These are phyloP conservation scores for Eugnorisma glareosa DNA, from an alignment of 2,888 invertebrate genomes.

Conservation along the genomic window DNA sequence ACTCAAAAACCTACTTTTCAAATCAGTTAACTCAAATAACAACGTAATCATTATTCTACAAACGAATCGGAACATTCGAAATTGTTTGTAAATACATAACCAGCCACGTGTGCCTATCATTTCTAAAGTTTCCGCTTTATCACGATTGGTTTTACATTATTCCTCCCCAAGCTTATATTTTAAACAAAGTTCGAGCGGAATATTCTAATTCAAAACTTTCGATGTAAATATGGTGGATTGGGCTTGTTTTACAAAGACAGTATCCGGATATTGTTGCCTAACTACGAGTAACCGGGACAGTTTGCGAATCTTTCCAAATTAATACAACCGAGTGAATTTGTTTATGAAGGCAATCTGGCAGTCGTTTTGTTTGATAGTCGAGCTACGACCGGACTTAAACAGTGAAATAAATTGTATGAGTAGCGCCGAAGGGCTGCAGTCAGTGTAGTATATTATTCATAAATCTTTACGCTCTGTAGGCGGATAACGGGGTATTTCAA, in stretches of 20 bases:
- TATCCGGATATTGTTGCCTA: slow-evolving; percentile 61
- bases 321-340: slow-evolving; percentile 61
- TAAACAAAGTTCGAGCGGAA: slow-evolving; percentile 76
- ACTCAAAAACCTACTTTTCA: slow-evolving; percentile 44
- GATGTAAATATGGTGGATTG: slow-evolving; percentile 77
- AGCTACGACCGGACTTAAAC: slow-evolving; percentile 60
- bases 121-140: slow-evolving; percentile 76
- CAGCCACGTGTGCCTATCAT: slow-evolving; percentile 73
- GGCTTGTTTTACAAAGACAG: slow-evolving; percentile 72
- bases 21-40: slow-evolving; percentile 58
- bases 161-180: slow-evolving; percentile 77
- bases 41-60: slow-evolving; percentile 59
- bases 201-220: slow-evolving; percentile 78
- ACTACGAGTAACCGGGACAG: slow-evolving; percentile 54
- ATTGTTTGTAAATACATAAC: slow-evolving; percentile 72
- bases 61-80: slow-evolving; percentile 58
- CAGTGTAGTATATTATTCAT: slow-evolving; percentile 69
- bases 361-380: slow-evolving; percentile 66
- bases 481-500: slow-evolving; percentile 62
- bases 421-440: slow-evolving; percentile 64
- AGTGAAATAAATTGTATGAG: slow-evolving; percentile 64
- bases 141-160: slow-evolving; percentile 79
- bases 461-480: slow-evolving; percentile 67
- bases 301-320: slow-evolving; percentile 61
- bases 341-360: slow-evolving; percentile 65